Base-by-base conservation (phyloP, 1,140 invertebrate genomes). In the Dolichoris vasculosae region DNA sequence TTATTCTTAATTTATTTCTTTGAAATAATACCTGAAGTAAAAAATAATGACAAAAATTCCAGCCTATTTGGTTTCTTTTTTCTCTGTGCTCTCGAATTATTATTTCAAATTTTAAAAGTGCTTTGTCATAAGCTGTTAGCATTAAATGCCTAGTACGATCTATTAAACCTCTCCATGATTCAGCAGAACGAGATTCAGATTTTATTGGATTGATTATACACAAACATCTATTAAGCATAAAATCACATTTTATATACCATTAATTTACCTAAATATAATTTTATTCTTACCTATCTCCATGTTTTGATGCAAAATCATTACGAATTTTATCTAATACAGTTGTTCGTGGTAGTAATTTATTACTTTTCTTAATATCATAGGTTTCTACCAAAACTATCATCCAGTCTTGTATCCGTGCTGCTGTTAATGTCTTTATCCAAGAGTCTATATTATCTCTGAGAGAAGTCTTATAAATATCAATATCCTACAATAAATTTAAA, bases 21-120 rank as follows among this genome's bases (percentile, higher is more conserved):
- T 78, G 63, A 81, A 46, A 69, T 86, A 90, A 90, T 94, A 97
- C 97, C 95, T 98, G 97, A 87, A 99, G 94, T 88, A 98, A 95
- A 94, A 99, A 99, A 94, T 99, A 99, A 91, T 97, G 95, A 91
- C 96, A 97, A 94, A 99, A 99, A 93, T 97, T 97, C 98, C 98
- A 99, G 43, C 96, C 96, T 38, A 95, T 94, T 90, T 98, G 96
- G 94, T 98, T 99, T 86, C 98, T 94, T 89, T 95, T 96, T 92
- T 99, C 98, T 80, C 98, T 94, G 89, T 98, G 96, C 76, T 96
- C 96, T 88, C 98, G 94, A 94, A 99, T 97, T 87, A 97, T 94
- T 89, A 99, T 98, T 94, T 99, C 98, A 94, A 98, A 98, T 88
- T 96, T 96, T 80, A 96, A 95, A 63, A 98, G 94, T 11, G 96